Conservation (phyloP, 2,888 invertebrate species). For the Stenotaenia linearis region DNA sequence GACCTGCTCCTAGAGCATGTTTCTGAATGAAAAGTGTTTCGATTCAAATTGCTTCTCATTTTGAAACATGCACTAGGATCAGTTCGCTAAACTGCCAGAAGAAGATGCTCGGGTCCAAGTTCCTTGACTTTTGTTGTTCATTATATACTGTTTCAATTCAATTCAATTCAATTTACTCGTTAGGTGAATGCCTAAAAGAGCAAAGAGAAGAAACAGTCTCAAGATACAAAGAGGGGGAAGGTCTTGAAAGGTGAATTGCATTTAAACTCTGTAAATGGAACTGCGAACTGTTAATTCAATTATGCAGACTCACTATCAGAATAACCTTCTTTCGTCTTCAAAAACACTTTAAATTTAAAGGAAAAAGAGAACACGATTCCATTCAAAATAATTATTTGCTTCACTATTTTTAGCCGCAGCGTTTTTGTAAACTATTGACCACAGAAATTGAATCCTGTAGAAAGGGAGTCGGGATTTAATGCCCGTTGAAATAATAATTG, state of each 20-base stretch:
- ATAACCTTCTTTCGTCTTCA: no score
- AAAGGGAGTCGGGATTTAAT: no score
- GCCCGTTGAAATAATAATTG: no score
- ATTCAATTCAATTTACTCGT: background rate
- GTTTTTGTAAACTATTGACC: no score
- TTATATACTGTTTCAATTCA: background rate
- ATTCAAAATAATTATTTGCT: no score
- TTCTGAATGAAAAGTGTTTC: constrained; percentile 33
- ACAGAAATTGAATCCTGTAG: no score
- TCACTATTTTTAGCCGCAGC: no score
- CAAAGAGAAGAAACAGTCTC: background rate
- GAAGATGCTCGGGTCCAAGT: background rate
- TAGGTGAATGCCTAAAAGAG: background rate
- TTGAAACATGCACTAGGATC: constrained; percentile 34
- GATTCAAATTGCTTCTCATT: constrained; percentile 30
- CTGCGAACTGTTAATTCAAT: no score
- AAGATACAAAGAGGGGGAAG: background rate
- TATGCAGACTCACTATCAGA: no score
- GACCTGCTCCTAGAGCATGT: constrained; percentile 33
- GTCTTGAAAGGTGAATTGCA: background rate
- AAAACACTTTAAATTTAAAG: no score
- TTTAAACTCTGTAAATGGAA: background rate
- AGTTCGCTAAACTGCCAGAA: background rate
- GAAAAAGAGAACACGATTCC: no score
- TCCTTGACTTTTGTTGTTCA: background rate